These are phyloP conservation scores for Oryzias woworae DNA, from an alignment of 2,113 vertebrate genomes.

Conservation along the genomic window DNA sequence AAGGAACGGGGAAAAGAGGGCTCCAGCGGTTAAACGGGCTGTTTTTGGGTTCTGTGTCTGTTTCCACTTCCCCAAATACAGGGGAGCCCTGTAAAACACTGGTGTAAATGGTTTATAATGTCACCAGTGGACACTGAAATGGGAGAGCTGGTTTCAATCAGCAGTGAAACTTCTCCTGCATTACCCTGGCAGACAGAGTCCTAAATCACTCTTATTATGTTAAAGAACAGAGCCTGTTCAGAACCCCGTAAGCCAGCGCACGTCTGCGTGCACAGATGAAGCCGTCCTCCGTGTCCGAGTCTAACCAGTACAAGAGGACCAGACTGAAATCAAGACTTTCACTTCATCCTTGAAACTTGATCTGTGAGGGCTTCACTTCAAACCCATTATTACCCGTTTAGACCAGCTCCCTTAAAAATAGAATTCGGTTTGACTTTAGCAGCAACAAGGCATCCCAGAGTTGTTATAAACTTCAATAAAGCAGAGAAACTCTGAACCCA, in stretches of 20 bases:
- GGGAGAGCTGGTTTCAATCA: constrained; percentile 82
- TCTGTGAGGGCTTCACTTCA: no score
- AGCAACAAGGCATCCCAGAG: constrained; percentile 64
- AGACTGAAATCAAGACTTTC: no score
- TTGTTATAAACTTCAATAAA: constrained; percentile 67
- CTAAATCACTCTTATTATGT: constrained; percentile 66
- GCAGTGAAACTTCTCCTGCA: constrained; percentile 78
- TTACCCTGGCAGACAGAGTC: constrained; percentile 67
- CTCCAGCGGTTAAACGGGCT: constrained; percentile 24
- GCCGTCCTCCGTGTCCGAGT: no score
- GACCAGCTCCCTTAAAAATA: constrained; percentile 60
- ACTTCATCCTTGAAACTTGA: no score
- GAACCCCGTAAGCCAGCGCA: constrained; percentile 48
- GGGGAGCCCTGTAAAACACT: constrained; percentile 72
- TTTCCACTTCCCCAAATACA: constrained; percentile 73
- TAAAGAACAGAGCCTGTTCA: constrained; percentile 67
- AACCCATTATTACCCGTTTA: constrained; percentile 47
- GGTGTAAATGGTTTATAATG: constrained; percentile 81
- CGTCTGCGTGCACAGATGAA: constrained; percentile 30
- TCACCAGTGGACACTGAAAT: constrained; percentile 76
- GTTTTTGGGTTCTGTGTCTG: constrained; percentile 61
- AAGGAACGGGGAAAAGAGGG: constrained; percentile 34
- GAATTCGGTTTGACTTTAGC: constrained; percentile 57
- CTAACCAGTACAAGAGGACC: no score
- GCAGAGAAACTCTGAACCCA: constrained; percentile 64